Conservation (phyloP, 2,797 vertebrate genomes). For the Pampus argenteus region DNA sequence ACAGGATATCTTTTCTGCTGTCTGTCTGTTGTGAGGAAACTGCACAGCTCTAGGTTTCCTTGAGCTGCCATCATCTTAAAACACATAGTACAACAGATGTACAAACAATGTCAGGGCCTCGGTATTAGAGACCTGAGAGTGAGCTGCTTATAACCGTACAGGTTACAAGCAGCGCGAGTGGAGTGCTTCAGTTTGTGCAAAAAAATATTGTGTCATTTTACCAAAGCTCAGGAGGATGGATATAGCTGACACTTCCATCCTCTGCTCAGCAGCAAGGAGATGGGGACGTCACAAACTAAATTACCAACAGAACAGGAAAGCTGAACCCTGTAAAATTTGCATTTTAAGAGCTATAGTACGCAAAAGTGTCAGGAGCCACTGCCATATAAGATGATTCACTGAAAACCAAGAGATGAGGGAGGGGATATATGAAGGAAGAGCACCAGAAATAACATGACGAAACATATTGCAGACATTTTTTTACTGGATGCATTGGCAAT, state of each 20-base stretch:
- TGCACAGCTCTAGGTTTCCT: slow-evolving; percentile 41
- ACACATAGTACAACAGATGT: slow-evolving; percentile 44
- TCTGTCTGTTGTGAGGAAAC: slow-evolving; percentile 46
- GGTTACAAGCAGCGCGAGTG: slow-evolving; percentile 34
- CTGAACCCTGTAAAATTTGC: slow-evolving; percentile 79
- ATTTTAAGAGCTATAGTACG: slow-evolving; percentile 80
- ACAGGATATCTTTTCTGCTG: slow-evolving; percentile 13
- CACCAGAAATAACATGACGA: slow-evolving; percentile 42
- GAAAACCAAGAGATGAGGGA: slow-evolving; percentile 48
- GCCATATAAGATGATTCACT: slow-evolving; percentile 56
- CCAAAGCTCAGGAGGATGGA: slow-evolving; percentile 63
- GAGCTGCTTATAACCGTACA: slow-evolving; percentile 15
- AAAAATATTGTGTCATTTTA: slow-evolving; percentile 61
- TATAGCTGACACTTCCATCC: slow-evolving; percentile 71
- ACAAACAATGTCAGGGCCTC: slow-evolving; percentile 51
- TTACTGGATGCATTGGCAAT: slow-evolving; percentile 30
- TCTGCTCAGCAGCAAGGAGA: slow-evolving; percentile 70
- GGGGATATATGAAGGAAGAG: slow-evolving; percentile 40
- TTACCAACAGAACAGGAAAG: slow-evolving; percentile 73
- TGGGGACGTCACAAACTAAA: slow-evolving; percentile 74
- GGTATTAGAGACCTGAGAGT: slow-evolving; percentile 44
- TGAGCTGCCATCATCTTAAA: slow-evolving; percentile 50
- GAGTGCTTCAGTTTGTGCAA: slow-evolving; percentile 53
- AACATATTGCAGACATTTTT: slow-evolving; percentile 37
- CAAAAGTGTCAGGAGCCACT: slow-evolving; percentile 75